Evolutionary conservation across 2,888 invertebrate species (phyloP), one percentile per base, ranked within the genome.

Genomic region (Leptodirus hochenwartii): DNA sequence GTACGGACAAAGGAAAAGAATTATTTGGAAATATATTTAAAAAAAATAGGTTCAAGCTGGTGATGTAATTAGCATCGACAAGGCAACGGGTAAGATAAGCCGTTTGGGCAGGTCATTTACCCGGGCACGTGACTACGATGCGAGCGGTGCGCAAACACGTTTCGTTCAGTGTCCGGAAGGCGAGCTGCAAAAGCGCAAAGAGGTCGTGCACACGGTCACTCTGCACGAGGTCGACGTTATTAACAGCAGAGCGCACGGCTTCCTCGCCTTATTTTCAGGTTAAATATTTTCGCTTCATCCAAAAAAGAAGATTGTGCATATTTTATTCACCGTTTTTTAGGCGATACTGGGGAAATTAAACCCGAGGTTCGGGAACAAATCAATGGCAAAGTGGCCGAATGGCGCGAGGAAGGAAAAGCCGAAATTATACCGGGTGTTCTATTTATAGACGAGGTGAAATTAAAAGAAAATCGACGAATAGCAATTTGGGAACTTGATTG

Each of bases 221-320:
- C 58, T 98, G n/a, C 98, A 99, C 51, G 98, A 99, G 53, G 90
- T 98, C 30, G 98, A 98, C 52, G 98, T 98, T 4, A 98, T 99
- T 49, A 99, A 98, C 53, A 93, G 91, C 23, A 67, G 98, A 38
- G 91, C 95, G 0, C 95, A 98, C 50, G 98, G 98, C 0, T 98
- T 96, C 50, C 56, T 98, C 13, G 96, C 98, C 0, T 60, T 99
- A 0, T 98, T 98, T 56, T 91, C 96, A 4, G 88, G 87, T 44
- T 39, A 32, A 24, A 22, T n/a, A n/a, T n/a, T n/a, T 15, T 20
- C 20, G 20, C 8, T 8, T 24, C 10, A 9, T 16, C 17, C 22
- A 20, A 20, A 8, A n/a, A 13, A 13, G 14, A 12, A 8, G 9
- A 13, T 35, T 11, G 10, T 31, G 22, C 34, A 10, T 22, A 22